Evolutionary conservation across 2,888 invertebrate genomes (phyloP).

Genomic region (Melanostoma mellinum): DNA sequence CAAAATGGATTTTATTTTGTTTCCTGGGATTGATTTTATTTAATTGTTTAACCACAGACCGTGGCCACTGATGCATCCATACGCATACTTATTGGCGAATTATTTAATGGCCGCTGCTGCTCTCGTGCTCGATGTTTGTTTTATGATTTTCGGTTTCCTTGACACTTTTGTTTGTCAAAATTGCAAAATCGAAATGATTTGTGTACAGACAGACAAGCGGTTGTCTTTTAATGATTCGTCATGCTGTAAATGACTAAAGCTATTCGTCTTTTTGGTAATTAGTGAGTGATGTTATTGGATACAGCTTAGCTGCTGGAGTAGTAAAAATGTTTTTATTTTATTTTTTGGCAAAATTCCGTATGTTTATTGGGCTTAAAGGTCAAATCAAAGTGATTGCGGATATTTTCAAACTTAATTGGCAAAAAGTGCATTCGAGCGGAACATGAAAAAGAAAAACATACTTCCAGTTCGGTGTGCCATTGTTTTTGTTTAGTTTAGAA

Average conservation of each 20-base stretch:
- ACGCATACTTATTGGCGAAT: not conserved
- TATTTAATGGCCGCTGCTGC: slow-evolving; percentile 1
- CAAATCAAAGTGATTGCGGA: no score
- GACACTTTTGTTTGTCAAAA: slow-evolving; percentile 57
- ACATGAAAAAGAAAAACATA: not conserved
- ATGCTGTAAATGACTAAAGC: slow-evolving; percentile 44
- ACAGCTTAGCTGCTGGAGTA: slow-evolving; percentile 1
- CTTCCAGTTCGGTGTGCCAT: not conserved
- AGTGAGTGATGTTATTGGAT: not conserved
- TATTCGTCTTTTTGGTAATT: slow-evolving; percentile 14
- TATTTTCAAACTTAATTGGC: no score
- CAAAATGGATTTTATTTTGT: not conserved
- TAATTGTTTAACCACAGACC: not conserved
- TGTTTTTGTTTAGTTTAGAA: not conserved
- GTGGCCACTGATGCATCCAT: not conserved
- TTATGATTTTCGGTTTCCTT: slow-evolving; percentile 54
- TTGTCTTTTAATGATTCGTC: slow-evolving; percentile 34
- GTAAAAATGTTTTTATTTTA: slow-evolving; percentile 5
- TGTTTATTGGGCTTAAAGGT: no score
- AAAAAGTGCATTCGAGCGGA: not conserved
- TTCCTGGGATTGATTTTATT: not conserved
- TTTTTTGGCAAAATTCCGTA: no score
- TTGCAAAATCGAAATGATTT: slow-evolving; percentile 42
- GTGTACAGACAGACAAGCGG: slow-evolving; percentile 24
- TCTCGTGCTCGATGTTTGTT: slow-evolving; percentile 24